Conservation (phyloP, 2,888 invertebrate species). For the Myopa tessellatipennis region DNA sequence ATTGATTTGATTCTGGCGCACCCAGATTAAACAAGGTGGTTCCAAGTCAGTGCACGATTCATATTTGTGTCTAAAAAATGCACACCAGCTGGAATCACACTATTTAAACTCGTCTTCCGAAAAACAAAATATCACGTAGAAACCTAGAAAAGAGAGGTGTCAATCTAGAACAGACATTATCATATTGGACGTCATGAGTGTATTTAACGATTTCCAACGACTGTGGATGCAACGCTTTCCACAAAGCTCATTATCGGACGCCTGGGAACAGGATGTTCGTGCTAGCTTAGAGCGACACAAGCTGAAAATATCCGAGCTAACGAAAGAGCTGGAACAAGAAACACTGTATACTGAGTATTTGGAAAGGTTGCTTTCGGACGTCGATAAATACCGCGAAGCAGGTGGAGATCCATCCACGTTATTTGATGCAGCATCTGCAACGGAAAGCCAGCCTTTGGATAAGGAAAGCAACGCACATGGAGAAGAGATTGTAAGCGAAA, state of each 20-base stretch:
- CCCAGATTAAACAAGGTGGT: constrained; percentile 4
- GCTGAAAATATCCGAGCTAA: constrained; percentile 83
- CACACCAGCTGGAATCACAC: background rate
- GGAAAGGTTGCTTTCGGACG: constrained; percentile 85
- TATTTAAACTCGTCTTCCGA: background rate
- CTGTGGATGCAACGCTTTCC: constrained; percentile 93
- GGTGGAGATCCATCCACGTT: constrained; percentile 68
- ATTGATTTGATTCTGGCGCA: background rate
- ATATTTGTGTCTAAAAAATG: background rate
- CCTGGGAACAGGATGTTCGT: constrained; percentile 93
- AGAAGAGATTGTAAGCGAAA: constrained; percentile 33
- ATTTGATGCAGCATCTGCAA: constrained; percentile 63
- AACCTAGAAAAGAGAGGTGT: constrained; percentile 19
- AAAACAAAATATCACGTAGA: constrained; percentile 28
- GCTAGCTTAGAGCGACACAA: constrained; percentile 90
- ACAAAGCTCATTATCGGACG: constrained; percentile 88
- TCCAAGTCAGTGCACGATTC: background rate
- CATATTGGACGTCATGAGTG: constrained; percentile 74
- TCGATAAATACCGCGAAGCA: constrained; percentile 80
- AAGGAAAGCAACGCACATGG: constrained; percentile 28
- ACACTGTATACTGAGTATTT: constrained; percentile 91
- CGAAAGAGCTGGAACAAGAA: constrained; percentile 89
- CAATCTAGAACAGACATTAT: constrained; percentile 14
- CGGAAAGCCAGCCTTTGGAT: constrained; percentile 2
- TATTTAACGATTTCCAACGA: constrained; percentile 90